A percentile compares a stretch with the other conserved stretches of the same genome.
Evolutionary conservation across 2,888 invertebrate genomes (phyloP).

Genomic region (Apamea anceps): DNA sequence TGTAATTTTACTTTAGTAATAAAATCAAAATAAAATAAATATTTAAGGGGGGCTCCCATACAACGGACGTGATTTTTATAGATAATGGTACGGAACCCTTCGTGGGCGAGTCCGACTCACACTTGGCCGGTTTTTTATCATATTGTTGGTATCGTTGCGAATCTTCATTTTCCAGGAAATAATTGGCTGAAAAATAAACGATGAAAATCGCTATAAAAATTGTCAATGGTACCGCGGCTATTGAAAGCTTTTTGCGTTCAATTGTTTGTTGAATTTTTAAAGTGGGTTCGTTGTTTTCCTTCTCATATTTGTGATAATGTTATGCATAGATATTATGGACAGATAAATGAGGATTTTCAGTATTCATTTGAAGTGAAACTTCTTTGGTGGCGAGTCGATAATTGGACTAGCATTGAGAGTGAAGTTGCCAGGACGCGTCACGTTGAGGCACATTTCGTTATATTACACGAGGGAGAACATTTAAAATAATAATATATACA

Average conservation of each 20-base stretch:
- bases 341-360: background rate
- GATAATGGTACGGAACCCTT: no score
- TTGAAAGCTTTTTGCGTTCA: conserved; percentile 8
- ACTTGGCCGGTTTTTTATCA: no score
- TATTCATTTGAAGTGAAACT: background rate
- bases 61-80: no score
- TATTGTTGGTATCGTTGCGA: background rate
- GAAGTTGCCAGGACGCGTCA: background rate
- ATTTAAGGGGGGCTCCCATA: no score
- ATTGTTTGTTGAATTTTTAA: conserved; percentile 16
- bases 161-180: background rate
- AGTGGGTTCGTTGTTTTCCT: background rate
- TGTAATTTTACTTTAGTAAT: no score
- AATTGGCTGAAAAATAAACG: conserved; percentile 16
- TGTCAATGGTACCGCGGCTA: conserved; percentile 15
- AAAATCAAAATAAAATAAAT: no score
- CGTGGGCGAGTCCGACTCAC: no score
- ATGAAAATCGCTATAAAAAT: conserved; percentile 17
- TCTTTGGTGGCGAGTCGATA: background rate
- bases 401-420: background rate
- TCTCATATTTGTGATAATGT: no score
- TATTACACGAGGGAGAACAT: no score
- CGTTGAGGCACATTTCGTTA: background rate
- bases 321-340: background rate
- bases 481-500: no score